Base-by-base conservation (phyloP, 2,888 invertebrate species). In the Acleris sparsana region DNA sequence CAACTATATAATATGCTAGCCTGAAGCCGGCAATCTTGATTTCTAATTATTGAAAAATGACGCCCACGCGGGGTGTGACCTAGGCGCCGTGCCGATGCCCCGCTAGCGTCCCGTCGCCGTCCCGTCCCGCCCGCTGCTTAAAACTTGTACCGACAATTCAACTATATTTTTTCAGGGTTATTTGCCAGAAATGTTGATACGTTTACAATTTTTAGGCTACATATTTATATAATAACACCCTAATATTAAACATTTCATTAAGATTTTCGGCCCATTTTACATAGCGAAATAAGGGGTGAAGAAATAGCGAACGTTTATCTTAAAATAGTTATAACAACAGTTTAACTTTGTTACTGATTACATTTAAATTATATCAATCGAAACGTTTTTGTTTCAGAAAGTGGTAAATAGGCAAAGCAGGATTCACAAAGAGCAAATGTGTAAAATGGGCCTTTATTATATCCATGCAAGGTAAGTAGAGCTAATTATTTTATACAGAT, bases 91-190 rank as follows among this genome's bases (percentile, higher is more conserved):
- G 7, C 29, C 29, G 7, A 29, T 2, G 29, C 29, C 29, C 29
- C 6, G 29, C 7, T 3, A 29, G 29, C 29, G 29, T 29, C 29
- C 25, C 25, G 25, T 25, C 25, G 25, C 25, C 25, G 25, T 29
- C 25, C 29, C 7, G 29, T 7, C 29, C 29, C 29, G 9, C 33
- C 33, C 33, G 33, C 33, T 33, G 7, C 6, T 25, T 33, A 33
- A 88, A 88, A 86, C 73, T 74, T 79, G 84, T 86, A 82, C 78
- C 75, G 80, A 85, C 82, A 76, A 80, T 84, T 80, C 75, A 82
- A 84, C 78, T 78, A 70, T 64, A 71, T 77, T 72, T 71, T 46
- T 70, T 61, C 70, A 71, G 73, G 75, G 69, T 79, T 67, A 72
- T 73, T 76, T 73, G 71, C 72, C 80, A 80, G 78, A 82, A 80